Base-by-base conservation (phyloP, 2,888 invertebrate genomes). In the Campoplex nolae region DNA sequence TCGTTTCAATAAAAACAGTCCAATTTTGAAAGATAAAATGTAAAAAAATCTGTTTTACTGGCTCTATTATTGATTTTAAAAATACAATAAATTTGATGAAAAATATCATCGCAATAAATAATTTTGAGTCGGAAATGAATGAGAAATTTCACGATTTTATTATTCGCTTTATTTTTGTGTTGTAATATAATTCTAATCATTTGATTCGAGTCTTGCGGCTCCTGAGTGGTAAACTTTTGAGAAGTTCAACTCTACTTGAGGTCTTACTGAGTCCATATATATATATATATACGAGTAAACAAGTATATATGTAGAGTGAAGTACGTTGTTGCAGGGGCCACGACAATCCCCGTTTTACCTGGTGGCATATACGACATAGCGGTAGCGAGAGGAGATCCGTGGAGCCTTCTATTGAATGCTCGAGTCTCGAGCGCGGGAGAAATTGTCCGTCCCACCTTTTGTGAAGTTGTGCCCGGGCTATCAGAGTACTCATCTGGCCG, bases 381-480 rank as follows among this genome's bases (percentile, higher is more conserved):
- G 77, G 83, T 54, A 75, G 84, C 70, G 82, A 83, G 82, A 75
- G 68, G 83, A 75, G 70, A 67, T 76, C 65, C 45, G 67, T 35
- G 45, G 62, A 62, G 73, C 88, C 84, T 83, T 86, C 48, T 74
- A 74, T 54, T 35, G 73, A 73, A 74, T 65, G 73, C 38, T 74
- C 54, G 42, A 13, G 32, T 80, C 80, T 70, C 86, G 81, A 83
- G 87, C 84, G 79, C 84, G 81, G 85, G 90, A 90, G 90, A 91
- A 91, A 90, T 90, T 90, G 86, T 87, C 81, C 65, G 87, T 89
- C 74, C 80, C 84, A 84, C 84, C 88, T 86, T 88, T 88, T 83
- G 85, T 86, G 65, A 84, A 89, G 85, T 88, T 83, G 73, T 28
- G 85, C 4, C 56, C 89, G 84, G 82, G 83, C 88, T 83, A 88